Evolutionary conservation across 2,113 vertebrate species (phyloP).

Genomic region (Corydoras sp.): DNA sequence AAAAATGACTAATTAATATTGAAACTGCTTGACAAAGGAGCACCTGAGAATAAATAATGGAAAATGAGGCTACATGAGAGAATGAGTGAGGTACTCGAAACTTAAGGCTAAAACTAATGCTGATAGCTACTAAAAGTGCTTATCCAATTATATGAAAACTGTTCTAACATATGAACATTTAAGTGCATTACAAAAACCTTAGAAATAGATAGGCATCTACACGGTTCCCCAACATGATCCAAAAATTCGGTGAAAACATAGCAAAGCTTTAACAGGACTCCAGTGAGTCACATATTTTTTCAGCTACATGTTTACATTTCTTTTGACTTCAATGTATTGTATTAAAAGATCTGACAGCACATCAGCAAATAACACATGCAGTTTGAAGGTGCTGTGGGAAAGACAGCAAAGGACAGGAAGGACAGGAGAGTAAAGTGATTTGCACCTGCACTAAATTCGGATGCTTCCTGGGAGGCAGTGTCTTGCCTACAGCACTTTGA

Average conservation of each 20-base stretch:
- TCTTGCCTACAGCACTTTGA: conserved; percentile 1
- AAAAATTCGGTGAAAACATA: conserved; percentile 4
- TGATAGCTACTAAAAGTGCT: conserved; percentile 23
- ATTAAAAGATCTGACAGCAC: not conserved
- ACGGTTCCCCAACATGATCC: not conserved
- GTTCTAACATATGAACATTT: conserved; percentile 1
- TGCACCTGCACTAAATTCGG: not conserved
- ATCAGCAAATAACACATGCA: not conserved
- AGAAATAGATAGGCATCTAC: not conserved
- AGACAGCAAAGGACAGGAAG: not conserved
- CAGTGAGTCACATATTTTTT: conserved; percentile 30
- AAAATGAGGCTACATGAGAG: conserved; percentile 33
- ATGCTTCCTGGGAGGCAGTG: not conserved
- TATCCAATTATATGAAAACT: not conserved
- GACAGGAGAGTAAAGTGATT: not conserved
- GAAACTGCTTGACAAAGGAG: conserved; percentile 17
- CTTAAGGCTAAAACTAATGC: conserved; percentile 38
- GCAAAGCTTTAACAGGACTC: not conserved
- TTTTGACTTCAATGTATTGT: not conserved
- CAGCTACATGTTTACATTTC: conserved; percentile 21
- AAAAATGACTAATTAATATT: not conserved
- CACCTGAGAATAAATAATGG: conserved; percentile 32
- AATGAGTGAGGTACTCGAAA: conserved; percentile 35
- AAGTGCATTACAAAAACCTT: not conserved
- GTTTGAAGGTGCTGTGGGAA: not conserved